Evolutionary conservation across 2,888 invertebrate genomes (phyloP).

Genomic region (Pollenia labialis): DNA sequence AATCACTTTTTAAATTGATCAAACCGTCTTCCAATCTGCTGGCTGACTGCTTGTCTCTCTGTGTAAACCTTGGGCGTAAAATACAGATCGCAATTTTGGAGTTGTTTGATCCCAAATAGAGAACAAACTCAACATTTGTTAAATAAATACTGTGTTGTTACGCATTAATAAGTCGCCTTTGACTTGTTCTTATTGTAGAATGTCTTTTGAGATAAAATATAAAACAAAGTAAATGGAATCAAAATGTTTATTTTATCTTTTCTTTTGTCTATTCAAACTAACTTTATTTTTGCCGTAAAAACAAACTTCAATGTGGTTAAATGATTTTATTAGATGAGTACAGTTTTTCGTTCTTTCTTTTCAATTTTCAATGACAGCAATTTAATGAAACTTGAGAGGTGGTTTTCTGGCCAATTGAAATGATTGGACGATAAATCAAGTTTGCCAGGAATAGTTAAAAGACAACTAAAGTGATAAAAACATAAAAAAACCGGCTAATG

Average conservation of each 20-base stretch:
- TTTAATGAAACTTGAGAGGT: slow-evolving; percentile 4
- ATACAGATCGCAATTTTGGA: no score
- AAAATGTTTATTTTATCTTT: neutral
- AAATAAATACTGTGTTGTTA: no score
- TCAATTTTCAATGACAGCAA: slow-evolving; percentile 7
- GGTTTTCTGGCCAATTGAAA: neutral
- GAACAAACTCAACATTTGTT: no score
- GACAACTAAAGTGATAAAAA: neutral
- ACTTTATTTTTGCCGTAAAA: neutral
- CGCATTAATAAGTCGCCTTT: no score
- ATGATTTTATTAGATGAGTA: neutral
- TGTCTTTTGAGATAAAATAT: no score
- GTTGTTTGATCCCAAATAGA: no score
- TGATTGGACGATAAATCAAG: neutral
- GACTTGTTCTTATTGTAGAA: no score
- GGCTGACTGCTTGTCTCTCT: no score
- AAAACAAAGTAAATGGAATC: neutral
- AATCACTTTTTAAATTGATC: no score
- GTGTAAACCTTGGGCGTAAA: no score
- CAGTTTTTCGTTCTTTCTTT: neutral
- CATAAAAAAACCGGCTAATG: neutral
- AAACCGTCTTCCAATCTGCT: no score
- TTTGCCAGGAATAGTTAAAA: no score
- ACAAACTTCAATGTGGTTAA: neutral
- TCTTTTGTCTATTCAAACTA: neutral